These are phyloP conservation scores for Astreopora myriophthalma DNA, from an alignment of 64 coral and sea anemone species.

Conservation along the genomic window DNA sequence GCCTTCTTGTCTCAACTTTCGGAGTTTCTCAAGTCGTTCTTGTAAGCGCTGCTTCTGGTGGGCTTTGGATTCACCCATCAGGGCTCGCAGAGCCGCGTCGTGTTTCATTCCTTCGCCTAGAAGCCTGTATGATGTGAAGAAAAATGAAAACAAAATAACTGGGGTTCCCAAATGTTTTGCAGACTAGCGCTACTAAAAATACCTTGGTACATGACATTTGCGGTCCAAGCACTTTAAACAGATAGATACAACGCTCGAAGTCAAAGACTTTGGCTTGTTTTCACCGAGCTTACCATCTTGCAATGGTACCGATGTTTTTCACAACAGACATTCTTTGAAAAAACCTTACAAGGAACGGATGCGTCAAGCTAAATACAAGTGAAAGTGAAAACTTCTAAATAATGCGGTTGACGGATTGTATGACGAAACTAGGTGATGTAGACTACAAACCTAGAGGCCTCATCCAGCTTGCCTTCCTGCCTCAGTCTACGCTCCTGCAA, in stretches of 20 bases:
- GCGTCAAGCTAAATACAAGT: too few species aligned
- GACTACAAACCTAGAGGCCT: slow-evolving; percentile 78
- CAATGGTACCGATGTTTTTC: too few species aligned
- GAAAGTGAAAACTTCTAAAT: too few species aligned
- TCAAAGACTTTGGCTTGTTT: too few species aligned
- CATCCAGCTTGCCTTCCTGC: slow-evolving; percentile 90
- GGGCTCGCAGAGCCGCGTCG: slow-evolving; percentile 70
- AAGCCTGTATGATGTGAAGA: slow-evolving; percentile 31
- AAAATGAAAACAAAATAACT: not conserved
- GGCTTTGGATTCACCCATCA: slow-evolving; percentile 88
- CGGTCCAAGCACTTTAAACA: too few species aligned
- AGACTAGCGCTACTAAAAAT: too few species aligned
- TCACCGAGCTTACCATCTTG: too few species aligned
- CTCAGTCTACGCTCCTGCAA: slow-evolving; percentile 92
- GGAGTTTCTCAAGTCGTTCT: slow-evolving; percentile 82
- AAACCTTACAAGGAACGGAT: too few species aligned
- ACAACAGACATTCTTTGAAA: too few species aligned
- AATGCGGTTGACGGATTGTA: not conserved
- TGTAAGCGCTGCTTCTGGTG: slow-evolving; percentile 80
- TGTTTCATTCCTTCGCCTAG: slow-evolving; percentile 94
- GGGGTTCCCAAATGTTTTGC: too few species aligned
- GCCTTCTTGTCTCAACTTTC: slow-evolving; percentile 73
- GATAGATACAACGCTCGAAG: too few species aligned
- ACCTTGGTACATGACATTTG: too few species aligned
- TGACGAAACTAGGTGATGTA: not conserved